These are phyloP conservation scores for Apamea monoglypha DNA, from an alignment of 2,888 invertebrate genomes.

Conservation along the genomic window DNA sequence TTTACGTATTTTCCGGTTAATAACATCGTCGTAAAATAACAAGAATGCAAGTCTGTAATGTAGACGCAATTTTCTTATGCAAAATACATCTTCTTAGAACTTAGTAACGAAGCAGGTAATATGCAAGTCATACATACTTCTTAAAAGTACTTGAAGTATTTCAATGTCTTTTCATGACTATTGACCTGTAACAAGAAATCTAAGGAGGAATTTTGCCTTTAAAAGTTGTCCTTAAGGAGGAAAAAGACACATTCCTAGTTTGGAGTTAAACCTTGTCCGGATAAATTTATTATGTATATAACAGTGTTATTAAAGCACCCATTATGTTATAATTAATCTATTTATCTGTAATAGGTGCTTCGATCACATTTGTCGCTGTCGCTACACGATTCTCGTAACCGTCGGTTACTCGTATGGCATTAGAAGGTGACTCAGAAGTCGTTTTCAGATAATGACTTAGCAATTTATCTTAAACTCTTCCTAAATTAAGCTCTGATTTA, in stretches of 20 bases:
- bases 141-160: constrained; percentile 14
- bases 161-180: constrained; percentile 25
- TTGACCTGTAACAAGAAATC: constrained; percentile 21
- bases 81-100: constrained; percentile 11
- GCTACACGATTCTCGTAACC: not conserved
- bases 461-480: constrained; percentile 27
- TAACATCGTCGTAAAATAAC: constrained; percentile 46
- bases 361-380: constrained; percentile 2
- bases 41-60: constrained; percentile 1
- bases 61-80: not conserved
- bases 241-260: constrained; percentile 9
- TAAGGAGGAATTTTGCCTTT: not conserved
- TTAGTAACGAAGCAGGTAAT: not conserved
- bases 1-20: constrained; percentile 47
- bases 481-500: constrained; percentile 42
- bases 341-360: not conserved
- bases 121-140: constrained; percentile 18
- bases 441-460: constrained; percentile 30
- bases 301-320: not conserved
- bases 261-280: not conserved
- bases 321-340: constrained; percentile 18
- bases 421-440: constrained; percentile 40
- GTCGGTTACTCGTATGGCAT: not conserved
- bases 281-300: constrained; percentile 7
- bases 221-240: not conserved